Evolutionary conservation across 2,888 invertebrate genomes (phyloP).

Genomic region (Apotomis turbidana): DNA sequence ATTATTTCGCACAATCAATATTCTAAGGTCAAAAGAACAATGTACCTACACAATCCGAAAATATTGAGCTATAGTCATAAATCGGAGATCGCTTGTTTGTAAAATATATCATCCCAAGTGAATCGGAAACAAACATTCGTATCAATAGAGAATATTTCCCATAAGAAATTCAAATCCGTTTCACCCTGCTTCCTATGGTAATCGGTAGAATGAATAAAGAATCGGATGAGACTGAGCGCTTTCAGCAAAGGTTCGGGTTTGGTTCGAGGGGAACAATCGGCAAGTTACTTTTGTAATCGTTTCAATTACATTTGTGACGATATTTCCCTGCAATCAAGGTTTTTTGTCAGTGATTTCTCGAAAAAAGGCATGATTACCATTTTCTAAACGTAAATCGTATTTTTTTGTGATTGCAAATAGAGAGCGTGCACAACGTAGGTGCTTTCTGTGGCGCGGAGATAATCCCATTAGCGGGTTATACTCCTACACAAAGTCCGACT

Average conservation of each 20-base stretch:
- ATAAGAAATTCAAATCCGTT: conserved; percentile 70
- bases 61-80: conserved; percentile 49
- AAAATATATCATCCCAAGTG: conserved; percentile 64
- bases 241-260: conserved; percentile 51
- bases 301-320: conserved; percentile 31
- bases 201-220: conserved; percentile 72
- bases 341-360: neutral
- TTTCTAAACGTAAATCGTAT: no score
- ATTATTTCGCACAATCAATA: neutral
- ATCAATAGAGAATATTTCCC: conserved; percentile 64
- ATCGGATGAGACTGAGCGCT: conserved; percentile 54
- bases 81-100: conserved; percentile 53
- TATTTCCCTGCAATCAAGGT: conserved; percentile 12
- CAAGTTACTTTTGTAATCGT: conserved; percentile 34
- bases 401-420: no score
- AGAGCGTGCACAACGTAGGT: no score
- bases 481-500: no score
- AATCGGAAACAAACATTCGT: conserved; percentile 66
- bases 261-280: conserved; percentile 53
- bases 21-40: neutral
- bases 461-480: no score
- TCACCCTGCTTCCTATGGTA: conserved; percentile 69
- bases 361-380: no score
- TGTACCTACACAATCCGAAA: conserved; percentile 12
- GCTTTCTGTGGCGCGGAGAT: no score